Evolutionary conservation across 2,888 invertebrate species (phyloP).

Genomic region (Idaea straminata): DNA sequence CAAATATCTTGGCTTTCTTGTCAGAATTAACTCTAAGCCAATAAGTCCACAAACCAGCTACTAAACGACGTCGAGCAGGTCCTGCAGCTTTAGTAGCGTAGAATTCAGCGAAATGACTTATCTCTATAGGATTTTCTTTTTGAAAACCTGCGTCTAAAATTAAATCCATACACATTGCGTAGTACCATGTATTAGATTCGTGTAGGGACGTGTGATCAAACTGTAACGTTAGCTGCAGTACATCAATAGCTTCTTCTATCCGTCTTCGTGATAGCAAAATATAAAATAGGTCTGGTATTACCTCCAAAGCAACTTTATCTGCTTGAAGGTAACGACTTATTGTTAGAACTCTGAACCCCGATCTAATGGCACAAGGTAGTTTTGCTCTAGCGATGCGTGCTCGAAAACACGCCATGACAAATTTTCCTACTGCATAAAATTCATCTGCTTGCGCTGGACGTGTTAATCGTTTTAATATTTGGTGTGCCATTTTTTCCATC

Average conservation of each 20-base stretch:
- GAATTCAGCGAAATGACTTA: conserved; percentile 63
- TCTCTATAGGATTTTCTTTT: conserved; percentile 68
- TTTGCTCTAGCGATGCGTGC: conserved; percentile 58
- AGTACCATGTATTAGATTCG: conserved; percentile 74
- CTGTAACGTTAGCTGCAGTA: conserved; percentile 55
- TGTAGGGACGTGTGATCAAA: conserved; percentile 41
- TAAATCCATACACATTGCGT: conserved; percentile 79
- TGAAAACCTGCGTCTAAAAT: conserved; percentile 79
- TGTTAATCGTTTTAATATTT: conserved; percentile 45
- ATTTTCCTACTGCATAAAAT: conserved; percentile 64
- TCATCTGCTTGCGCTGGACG: conserved; percentile 64
- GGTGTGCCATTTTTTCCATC: conserved; percentile 56
- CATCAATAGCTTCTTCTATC: conserved; percentile 72
- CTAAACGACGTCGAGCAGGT: conserved; percentile 52
- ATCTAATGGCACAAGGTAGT: conserved; percentile 51
- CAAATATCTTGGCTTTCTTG: conserved; percentile 59
- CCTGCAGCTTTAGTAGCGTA: conserved; percentile 44
- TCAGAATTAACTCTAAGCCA: conserved; percentile 62
- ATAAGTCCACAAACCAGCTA: conserved; percentile 66
- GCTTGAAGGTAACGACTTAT: conserved; percentile 68
- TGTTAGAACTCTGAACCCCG: conserved; percentile 64
- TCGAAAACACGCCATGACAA: conserved; percentile 67
- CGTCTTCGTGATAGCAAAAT: conserved; percentile 62
- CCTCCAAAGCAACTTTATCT: conserved; percentile 58
- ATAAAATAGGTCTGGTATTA: conserved; percentile 70